Evolutionary conservation across 2,797 vertebrate species (phyloP).

Genomic region (Ctenopoma kingsleyae): DNA sequence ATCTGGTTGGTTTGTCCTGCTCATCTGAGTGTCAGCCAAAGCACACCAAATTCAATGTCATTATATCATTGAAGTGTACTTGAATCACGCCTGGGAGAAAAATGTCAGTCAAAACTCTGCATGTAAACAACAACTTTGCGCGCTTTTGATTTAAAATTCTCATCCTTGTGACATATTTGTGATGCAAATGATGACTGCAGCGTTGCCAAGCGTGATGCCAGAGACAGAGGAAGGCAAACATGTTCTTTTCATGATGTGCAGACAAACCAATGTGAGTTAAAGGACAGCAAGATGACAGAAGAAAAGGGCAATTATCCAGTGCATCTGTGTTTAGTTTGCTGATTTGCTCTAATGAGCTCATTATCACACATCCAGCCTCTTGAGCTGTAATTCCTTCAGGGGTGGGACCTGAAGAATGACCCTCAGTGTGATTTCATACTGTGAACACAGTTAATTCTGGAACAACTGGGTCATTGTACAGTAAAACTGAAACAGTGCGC

Average conservation of each 20-base stretch:
- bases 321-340: no score
- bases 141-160: not conserved
- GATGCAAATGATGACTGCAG: conserved; percentile 18
- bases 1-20: conserved; percentile 6
- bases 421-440: conserved; percentile 26
- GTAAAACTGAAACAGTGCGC: not conserved
- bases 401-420: conserved; percentile 29
- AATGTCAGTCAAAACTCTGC: not conserved
- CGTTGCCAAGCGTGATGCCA: not conserved
- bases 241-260: conserved; percentile 20
- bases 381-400: conserved; percentile 16
- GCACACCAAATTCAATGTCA: conserved; percentile 36
- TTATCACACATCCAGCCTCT: conserved; percentile 35
- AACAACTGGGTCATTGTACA: conserved; percentile 7
- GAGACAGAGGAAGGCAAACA: not conserved
- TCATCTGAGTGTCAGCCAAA: conserved; percentile 8
- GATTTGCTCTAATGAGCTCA: conserved; percentile 55
- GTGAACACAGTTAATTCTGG: not conserved
- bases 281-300: conserved; percentile 27
- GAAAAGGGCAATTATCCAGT: not conserved
- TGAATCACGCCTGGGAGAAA: not conserved
- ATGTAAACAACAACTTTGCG: conserved; percentile 8
- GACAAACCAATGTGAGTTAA: conserved; percentile 38
- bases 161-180: not conserved
- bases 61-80: not conserved